A percentile compares a stretch with the other conserved stretches of the same genome.
Conservation (phyloP, 2,797 vertebrate species). For the Gadopsis bispinosus region DNA sequence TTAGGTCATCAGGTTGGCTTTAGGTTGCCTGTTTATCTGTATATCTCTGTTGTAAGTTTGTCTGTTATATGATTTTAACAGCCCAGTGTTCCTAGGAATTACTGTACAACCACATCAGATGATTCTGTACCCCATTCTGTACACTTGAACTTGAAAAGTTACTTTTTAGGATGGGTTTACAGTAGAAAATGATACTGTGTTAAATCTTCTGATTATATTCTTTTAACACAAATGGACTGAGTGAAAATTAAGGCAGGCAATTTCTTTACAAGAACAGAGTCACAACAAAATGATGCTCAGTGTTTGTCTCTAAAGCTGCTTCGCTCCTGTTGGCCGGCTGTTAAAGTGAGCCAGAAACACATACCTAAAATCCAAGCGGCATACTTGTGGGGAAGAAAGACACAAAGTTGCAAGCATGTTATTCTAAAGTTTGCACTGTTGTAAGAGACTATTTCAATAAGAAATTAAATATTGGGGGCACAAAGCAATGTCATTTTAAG, state of each 20-base stretch:
- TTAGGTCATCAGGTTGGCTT: not conserved
- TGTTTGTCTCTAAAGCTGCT: constrained; percentile 13
- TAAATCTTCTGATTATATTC: too few species aligned
- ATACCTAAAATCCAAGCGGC: not conserved
- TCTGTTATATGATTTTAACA: not conserved
- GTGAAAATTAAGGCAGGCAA: not conserved
- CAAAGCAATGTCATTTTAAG: not conserved
- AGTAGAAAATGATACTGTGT: too few species aligned
- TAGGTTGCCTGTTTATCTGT: not conserved
- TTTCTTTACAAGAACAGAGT: too few species aligned
- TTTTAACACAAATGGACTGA: not conserved
- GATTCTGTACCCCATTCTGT: not conserved
- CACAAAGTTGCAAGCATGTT: not conserved
- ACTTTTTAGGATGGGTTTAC: too few species aligned
- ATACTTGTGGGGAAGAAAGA: constrained; percentile 15
- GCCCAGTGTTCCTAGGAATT: not conserved
- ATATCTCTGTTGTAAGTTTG: not conserved
- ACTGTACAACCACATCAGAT: not conserved
- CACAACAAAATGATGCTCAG: not conserved
- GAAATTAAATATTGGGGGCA: not conserved
- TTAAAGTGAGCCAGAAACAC: constrained; percentile 9
- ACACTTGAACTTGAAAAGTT: too few species aligned
- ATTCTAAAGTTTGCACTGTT: not conserved
- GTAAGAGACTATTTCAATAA: not conserved
- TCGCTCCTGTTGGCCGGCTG: constrained; percentile 5